Base-by-base conservation (phyloP, 2,888 invertebrate species). In the Melitaea athalia region DNA sequence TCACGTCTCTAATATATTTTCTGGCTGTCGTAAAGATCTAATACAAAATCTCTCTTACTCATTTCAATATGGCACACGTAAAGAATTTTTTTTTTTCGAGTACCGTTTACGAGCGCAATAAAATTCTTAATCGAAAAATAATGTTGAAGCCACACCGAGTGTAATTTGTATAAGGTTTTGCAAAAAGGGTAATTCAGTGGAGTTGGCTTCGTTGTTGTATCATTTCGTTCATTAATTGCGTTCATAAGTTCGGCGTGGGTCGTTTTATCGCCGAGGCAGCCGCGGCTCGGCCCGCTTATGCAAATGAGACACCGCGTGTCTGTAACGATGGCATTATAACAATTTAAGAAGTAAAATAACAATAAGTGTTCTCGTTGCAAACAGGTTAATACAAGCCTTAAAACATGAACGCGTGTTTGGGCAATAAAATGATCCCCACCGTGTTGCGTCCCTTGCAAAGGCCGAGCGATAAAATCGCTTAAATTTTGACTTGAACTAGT, bases 311-410 rank as follows among this genome's bases (percentile, higher is more conserved):
- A 77, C 92, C 92, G 86, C 86, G 85, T 92, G 92, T 78, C 79
- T 74, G 77, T 86, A 91, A 92, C 88, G 90, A 83, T 73, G 79
- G 80, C 84, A 87, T 91, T 89, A 86, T 87, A 88, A 88, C 91
- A 91, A 89, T 92, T 91, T 90, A 92, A 92, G 91, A 91, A 89
- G 86, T 90, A 86, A 86, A 89, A 89, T 87, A 89, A 88, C 87
- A 90, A 86, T 88, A 86, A 87, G 83, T 85, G 74, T 77, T 79
- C 81, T 81, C 81, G 81, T 82, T 77, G 75, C 68, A 73, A 72
- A 74, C 72, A 70, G 73, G 75, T 72, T 73, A 70, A 72, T 75
- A 72, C 68, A 66, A n/a, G 55, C 49, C 53, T 68, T 61, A 57
- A 49, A 55, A 50, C 69, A 67, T 24, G 70, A 64, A 57, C 53